Base-by-base conservation (phyloP, 2,113 vertebrate species). In the Psilopsiagon aurifrons region DNA sequence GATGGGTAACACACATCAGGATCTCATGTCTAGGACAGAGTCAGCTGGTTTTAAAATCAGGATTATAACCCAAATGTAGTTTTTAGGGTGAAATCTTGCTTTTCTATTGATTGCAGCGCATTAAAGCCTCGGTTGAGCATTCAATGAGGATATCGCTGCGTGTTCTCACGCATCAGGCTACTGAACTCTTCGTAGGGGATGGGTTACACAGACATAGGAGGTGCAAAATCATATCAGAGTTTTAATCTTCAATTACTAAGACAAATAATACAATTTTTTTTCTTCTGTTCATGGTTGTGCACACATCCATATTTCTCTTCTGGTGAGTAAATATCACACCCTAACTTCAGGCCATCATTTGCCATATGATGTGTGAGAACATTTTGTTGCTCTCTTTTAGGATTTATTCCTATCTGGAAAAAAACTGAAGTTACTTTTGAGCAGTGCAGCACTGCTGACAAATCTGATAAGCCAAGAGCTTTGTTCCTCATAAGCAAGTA, bases 291-390 rank as follows among this genome's bases (percentile, higher is more conserved):
- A 90, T 29, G 57, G 62, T 4, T 44, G 27, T 85, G 75, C 44
- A 63, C 15, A 37, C 51, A 62, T 64, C 88, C 4, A 2, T 3
- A 1, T 83, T 90, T 90, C 28, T 71, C 41, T 90, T 80, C 75
- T 92, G 71, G 44, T 77, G 67, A 63, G 44, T 86, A 95, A 95
- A 90, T 77, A 93, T 83, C 75, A 86, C 71, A 83, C 66, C 24
- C 66, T 87, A 86, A 92, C 91, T 92, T 88, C 28, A 52, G 91
- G 43, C 89, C 55, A 82, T 95, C 83, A 82, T 95, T 92, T 87
- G 33, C 91, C 91, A 89, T 94, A 88, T 89, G 89, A 97, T 91
- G 94, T 95, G 83, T 66, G 86, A 95, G 94, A 96, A 95, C 67
- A 84, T 82, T 95, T 71, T 79, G 81, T 79, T 97, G 95, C 91